Evolutionary conservation across 1,140 invertebrate genomes (phyloP).

Genomic region (Tetramorium simillimum): DNA sequence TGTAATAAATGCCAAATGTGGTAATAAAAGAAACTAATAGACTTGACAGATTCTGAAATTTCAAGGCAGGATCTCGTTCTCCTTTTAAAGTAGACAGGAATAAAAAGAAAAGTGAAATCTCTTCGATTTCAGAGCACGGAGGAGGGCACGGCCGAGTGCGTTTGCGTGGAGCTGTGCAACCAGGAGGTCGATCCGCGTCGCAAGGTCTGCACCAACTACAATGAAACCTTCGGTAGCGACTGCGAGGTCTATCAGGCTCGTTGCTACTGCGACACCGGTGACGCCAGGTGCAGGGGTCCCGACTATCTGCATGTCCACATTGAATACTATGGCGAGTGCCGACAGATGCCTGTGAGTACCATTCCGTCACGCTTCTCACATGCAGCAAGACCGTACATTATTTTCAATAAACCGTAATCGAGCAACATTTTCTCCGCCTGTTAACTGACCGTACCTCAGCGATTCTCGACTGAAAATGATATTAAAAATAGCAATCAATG

Average conservation of each 20-base stretch:
- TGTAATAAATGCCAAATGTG: neutral
- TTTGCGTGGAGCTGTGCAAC: conserved; percentile 94
- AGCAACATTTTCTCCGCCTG: neutral
- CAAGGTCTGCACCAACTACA: conserved; percentile 96
- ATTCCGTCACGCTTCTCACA: neutral
- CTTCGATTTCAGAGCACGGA: conserved; percentile 83
- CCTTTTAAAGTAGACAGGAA: neutral
- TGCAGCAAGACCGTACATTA: neutral
- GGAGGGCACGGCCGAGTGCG: conserved; percentile 92
- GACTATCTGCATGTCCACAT: conserved; percentile 95
- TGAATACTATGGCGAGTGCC: conserved; percentile 95
- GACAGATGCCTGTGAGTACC: conserved; percentile 90
- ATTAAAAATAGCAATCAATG: neutral
- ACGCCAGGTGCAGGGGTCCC: conserved; percentile 90
- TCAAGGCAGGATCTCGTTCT: neutral
- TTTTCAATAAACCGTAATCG: neutral
- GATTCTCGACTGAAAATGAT: neutral
- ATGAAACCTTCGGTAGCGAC: conserved; percentile 96
- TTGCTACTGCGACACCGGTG: conserved; percentile 93
- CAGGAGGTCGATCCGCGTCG: conserved; percentile 91
- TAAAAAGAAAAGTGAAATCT: neutral
- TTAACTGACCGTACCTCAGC: neutral
- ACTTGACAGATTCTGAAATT: neutral
- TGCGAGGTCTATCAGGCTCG: conserved; percentile 96
- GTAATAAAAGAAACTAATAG: neutral